These are phyloP conservation scores for Strix aluco DNA, from an alignment of 2,113 vertebrate species.

Conservation along the genomic window DNA sequence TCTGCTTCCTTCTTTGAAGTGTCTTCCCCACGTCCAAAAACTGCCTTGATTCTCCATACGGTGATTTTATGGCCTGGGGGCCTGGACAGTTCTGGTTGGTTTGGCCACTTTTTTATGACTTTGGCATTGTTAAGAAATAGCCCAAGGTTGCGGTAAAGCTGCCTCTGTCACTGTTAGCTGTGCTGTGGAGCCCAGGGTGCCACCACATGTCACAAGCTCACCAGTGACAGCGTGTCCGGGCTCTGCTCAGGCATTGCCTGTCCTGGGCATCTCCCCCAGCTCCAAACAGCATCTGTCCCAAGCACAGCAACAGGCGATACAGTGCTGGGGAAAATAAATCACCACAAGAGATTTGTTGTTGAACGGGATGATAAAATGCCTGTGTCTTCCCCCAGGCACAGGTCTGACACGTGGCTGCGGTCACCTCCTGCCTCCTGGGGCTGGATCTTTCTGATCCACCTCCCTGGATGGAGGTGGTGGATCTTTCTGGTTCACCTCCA, in stretches of 20 bases:
- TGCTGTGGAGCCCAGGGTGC: background rate
- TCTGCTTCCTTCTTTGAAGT: background rate
- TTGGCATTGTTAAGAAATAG: background rate
- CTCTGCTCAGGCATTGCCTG: background rate
- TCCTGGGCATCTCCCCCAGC: background rate
- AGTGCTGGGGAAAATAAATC: background rate
- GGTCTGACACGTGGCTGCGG: background rate
- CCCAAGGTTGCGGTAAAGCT: background rate
- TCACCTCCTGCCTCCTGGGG: background rate
- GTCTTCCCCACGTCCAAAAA: background rate
- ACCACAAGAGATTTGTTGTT: background rate
- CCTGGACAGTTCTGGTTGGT: background rate
- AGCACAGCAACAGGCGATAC: background rate
- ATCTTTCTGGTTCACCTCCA: background rate
- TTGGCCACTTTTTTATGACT: background rate
- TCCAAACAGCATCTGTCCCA: background rate
- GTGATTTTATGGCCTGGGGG: background rate
- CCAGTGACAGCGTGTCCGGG: background rate
- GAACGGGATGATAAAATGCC: background rate
- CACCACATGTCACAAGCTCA: background rate
- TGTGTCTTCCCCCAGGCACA: background rate
- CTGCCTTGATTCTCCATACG: rapidly evolving
- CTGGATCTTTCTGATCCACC: background rate
- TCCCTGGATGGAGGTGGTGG: background rate
- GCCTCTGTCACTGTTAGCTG: background rate